Evolutionary conservation across 2,797 vertebrate genomes (phyloP), one percentile per base, ranked within the genome.

Genomic region (Triplophysa yarkandensis): DNA sequence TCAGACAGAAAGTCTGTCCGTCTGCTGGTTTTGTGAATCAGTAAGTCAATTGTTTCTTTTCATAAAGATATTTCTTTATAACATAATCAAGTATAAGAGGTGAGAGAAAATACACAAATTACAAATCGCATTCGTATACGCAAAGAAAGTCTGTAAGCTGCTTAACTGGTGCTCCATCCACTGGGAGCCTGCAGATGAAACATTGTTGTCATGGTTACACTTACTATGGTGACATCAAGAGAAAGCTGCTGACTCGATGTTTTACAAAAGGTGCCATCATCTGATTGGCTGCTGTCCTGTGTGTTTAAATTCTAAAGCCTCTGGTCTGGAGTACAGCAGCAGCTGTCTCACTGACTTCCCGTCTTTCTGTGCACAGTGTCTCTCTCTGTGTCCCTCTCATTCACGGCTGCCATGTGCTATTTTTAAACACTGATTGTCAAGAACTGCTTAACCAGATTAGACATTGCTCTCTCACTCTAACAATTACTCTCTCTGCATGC

Each of bases 131-230:
- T n/a, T n/a, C n/a, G n/a, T n/a, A n/a, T n/a, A n/a, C n/a, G n/a
- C n/a, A 13, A n/a, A 44, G 52, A 11, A 25, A 44, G 9, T 23
- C 13, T 34, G 30, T 30, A 30, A 30, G 21, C 19, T 54, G 23
- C 23, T 4, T 58, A 11, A 28, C 76, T 44, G 63, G 23, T 63
- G 71, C 43, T 81, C 71, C 68, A 78, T 85, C 79, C 80, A 85
- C 63, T 83, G 82, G 73, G 82, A 81, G 80, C 69, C 52, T 46
- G 27, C 77, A 41, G 48, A 34, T 66, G 52, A 72, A 54, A 80
- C 68, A 78, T 65, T 21, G 80, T 86, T 80, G 71, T 80, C 63
- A 75, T 86, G 81, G 82, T 83, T 82, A 79, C 71, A 69, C 73
- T 79, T 79, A 62, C 82, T 82, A 77, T 80, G 74, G 61, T 70